Base-by-base conservation (phyloP, 2,797 vertebrate genomes). In the Sebastes cheni region DNA sequence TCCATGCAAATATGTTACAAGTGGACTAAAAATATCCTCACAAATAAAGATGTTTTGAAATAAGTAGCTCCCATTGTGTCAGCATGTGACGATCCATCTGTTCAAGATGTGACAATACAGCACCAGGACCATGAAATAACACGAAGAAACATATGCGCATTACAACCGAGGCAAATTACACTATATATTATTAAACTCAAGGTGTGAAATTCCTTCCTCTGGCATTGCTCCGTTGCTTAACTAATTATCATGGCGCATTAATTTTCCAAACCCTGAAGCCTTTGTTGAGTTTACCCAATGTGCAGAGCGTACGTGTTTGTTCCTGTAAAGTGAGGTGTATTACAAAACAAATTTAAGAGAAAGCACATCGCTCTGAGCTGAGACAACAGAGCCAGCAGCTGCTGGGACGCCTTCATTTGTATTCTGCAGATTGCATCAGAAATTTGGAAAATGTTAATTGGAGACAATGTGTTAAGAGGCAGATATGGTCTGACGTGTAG, bases 241-340 rank as follows among this genome's bases (percentile, higher is more conserved):
- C 90, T 94, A 94, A 95, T 96, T 95, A 95, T 93, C 90, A 93
- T 79, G 93, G 86, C 78, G 86, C 89, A 93, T 95, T 94, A 87
- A 92, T 93, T 95, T 93, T 90, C 79, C 20, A 81, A 89, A 88
- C 86, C 94, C 92, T 13, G 39, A 85, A 93, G 93, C 88, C 73
- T 91, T 89, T 88, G 91, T 85, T 88, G 85, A 84, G 89, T 95
- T 94, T 92, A 93, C 82, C 89, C 79, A 82, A 86, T 80, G 90
- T 90, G 85, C 81, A 88, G 54, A 64, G 76, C 36, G 50, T 79
- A 50, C 46, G 23, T 86, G 91, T 90, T 92, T 86, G 79, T 89
- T 89, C 79, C 81, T 72, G 69, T 80, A 89, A 86, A 90, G 86
- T 55, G 46, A 86, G 76, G 84, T 92, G 88, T 88, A 77, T 78